Base-by-base conservation (phyloP, 2,797 vertebrate genomes). In the Sebastes matsubarae region DNA sequence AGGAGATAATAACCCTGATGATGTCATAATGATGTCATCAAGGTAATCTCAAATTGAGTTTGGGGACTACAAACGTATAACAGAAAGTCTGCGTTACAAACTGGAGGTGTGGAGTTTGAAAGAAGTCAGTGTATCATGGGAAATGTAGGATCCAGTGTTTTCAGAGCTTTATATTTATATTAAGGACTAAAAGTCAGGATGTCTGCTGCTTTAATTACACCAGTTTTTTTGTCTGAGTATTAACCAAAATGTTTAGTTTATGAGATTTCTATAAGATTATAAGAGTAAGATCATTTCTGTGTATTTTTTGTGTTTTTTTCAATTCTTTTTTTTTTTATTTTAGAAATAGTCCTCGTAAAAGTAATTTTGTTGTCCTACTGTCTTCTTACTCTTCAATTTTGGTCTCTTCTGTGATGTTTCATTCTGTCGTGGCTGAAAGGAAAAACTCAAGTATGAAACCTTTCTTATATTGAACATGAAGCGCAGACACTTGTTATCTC, bases 301-400 rank as follows among this genome's bases (percentile, higher is more conserved):
- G 20, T 54, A 4, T 8, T 5, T 5, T 55, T 2, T 5, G 10
- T n/a, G n/a, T 9, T 11, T 54, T 54, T 22, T 54, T 5, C 13
- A 5, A 14, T 13, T 38, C 4, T 38, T 1, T 38, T 0, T 4
- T 52, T 38, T 1, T 38, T 0, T 4, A n/a, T 20, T n/a, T 10
- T 1, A 9, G 50, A n/a, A 8, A 52, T 52, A 0, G 18, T 52
- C 8, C 7, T 20, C 0, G 2, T 52, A 52, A 52, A 52, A 52
- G 50, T 52, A 52, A 0, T 52, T 10, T 54, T n/a, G 50, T 54
- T 10, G 20, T 54, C 50, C 50, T 54, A 1, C n/a, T 54, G 20
- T 22, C 20, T 52, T n/a, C 20, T 9, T 54, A 8, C 8, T 54
- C 50, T 54, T 5, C 1, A 4, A 11, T 11, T 10, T 54, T 4